Conservation (phyloP, 2,888 invertebrate genomes). For the Nymphalis polychloros region DNA sequence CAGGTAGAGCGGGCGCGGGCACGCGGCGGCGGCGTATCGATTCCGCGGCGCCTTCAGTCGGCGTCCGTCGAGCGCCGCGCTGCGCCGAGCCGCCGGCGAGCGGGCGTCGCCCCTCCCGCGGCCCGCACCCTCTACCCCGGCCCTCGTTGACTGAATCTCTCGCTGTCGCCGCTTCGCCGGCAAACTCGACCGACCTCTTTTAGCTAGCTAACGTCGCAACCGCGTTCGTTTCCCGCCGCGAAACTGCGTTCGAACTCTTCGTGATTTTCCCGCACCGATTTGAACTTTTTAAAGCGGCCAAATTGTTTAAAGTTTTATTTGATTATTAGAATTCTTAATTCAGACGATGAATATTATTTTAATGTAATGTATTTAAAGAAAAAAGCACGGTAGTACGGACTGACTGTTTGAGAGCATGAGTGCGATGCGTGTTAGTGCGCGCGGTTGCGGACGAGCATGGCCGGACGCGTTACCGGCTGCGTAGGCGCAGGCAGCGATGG, state of each 20-base stretch:
- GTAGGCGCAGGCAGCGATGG: constrained; percentile 66
- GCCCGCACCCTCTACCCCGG: constrained; percentile 42
- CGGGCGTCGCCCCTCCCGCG: constrained; percentile 55
- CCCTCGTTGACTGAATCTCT: constrained; percentile 58
- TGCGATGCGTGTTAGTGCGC: constrained; percentile 57
- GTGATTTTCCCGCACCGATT: constrained; percentile 28
- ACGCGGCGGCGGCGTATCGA: constrained; percentile 75
- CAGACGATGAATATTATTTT: constrained; percentile 10
- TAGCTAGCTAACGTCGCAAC: constrained; percentile 78
- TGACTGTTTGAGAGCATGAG: constrained; percentile 41
- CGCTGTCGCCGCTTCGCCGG: constrained; percentile 73
- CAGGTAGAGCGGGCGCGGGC: constrained; percentile 64
- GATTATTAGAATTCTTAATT: constrained; percentile 4
- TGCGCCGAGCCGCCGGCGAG: constrained; percentile 78
- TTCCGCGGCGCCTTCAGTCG: constrained; percentile 79
- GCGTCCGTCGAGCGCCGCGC: constrained; percentile 80
- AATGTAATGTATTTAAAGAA: constrained; percentile 35
- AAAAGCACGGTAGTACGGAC: constrained; percentile 29
- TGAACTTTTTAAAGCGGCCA: constrained; percentile 28
- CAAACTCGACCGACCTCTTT: constrained; percentile 80
- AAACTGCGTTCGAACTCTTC: constrained; percentile 68
- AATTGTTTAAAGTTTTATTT: constrained; percentile 17
- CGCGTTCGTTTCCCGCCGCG: constrained; percentile 74
- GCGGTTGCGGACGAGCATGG: constrained; percentile 59
- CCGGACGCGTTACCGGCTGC: constrained; percentile 61